Evolutionary conservation across 2,797 vertebrate species (phyloP), one percentile per base, ranked within the genome.

Genomic region (Syndactyla subalaris): DNA sequence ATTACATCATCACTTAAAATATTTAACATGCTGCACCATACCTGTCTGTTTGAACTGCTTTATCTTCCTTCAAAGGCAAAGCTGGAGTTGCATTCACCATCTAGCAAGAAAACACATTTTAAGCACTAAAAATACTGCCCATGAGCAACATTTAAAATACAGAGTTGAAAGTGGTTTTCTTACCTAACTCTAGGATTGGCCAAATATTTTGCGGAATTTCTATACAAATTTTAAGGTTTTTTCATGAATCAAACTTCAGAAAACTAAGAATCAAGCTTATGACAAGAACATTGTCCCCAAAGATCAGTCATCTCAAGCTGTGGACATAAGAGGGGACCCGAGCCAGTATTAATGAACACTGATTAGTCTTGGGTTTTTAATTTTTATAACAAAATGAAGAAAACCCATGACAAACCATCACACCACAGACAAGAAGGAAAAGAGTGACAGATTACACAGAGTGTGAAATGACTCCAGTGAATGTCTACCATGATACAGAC

Each of bases 51-150:
- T 92, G 85, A 65, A 89, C 85, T 55, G 85, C 91, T 79, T 77
- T 73, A 26, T 96, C 88, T 89, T 96, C 95, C 77, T 95, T 89
- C n/a, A 65, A 49, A 91, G 94, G 90, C 23, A 93, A 70, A 79
- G 3, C 17, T 34, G 74, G 30, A 70, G 84, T 6, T 58, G 38
- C 9, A 38, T 15, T 48, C 26, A 54, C 38, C 82, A 72, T 39
- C 96, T 97, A 89, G 39, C 29, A 78, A 59, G 30, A 54, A 39
- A 62, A 88, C 34, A 89, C 1, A 11, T 52, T 73, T 62, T 61
- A 79, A 45, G 29, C 36, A 73, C 4, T 27, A 38, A 45, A 51
- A 78, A 46, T 51, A 70, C 12, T 49, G 10, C 12, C 74, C 23
- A 88, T 88, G 49, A 66, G 15, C 14, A 81, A 0, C 22, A 49